A percentile compares a stretch with the other conserved stretches of the same genome.
Evolutionary conservation across 2,888 invertebrate species (phyloP).

Genomic region (Dynastes maya): DNA sequence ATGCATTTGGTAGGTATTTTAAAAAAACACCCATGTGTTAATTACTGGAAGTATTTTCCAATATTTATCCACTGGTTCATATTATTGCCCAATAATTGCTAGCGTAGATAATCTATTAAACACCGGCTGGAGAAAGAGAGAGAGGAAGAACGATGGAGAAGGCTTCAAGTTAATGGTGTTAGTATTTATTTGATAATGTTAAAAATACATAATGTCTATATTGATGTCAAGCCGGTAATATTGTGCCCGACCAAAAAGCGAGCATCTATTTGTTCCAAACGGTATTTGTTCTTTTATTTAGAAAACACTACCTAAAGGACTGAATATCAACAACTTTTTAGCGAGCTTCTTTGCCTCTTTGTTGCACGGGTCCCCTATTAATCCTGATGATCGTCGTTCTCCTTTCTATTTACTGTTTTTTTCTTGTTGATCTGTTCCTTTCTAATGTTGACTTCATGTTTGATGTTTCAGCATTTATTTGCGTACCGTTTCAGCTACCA

Average conservation of each 20-base stretch:
- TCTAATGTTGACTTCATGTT: too few relatives aligned
- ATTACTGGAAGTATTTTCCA: conserved; percentile 43
- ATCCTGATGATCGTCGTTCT: background rate
- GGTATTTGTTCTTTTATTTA: conserved; percentile 42
- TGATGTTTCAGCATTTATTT: conserved; percentile 30
- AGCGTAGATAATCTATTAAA: conserved; percentile 42
- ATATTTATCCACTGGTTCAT: conserved; percentile 40
- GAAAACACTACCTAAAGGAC: conserved; percentile 40
- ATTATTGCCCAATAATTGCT: conserved; percentile 45
- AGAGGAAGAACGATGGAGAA: background rate
- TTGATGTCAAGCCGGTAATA: conserved; percentile 35
- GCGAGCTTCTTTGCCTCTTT: conserved; percentile 9
- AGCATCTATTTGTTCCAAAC: conserved; percentile 14
- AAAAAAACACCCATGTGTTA: conserved; percentile 43
- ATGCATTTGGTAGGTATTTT: conserved; percentile 38
- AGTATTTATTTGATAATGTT: conserved; percentile 45
- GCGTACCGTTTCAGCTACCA: conserved; percentile 14
- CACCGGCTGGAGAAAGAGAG: background rate
- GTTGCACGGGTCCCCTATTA: background rate
- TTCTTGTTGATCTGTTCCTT: background rate
- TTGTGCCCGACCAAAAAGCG: conserved; percentile 35
- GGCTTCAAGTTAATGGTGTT: conserved; percentile 38
- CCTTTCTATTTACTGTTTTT: background rate
- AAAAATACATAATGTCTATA: conserved; percentile 44
- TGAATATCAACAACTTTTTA: conserved; percentile 42